Conservation (phyloP, 1,140 invertebrate species). For the Phenacoccus solenopsis region DNA sequence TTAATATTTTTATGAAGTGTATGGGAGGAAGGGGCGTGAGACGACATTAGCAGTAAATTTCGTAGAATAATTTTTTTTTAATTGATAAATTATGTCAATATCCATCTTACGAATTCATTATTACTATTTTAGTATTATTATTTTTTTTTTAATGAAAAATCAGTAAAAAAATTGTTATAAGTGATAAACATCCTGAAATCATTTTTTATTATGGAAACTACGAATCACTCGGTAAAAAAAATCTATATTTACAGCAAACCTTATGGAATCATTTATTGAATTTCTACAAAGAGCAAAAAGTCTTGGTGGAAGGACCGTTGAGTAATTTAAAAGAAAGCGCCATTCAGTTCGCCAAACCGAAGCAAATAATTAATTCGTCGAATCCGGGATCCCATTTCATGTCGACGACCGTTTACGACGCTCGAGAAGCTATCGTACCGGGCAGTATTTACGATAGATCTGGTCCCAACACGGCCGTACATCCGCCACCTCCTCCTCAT, state of each 20-base stretch:
- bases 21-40: too few relatives aligned
- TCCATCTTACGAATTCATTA: too few relatives aligned
- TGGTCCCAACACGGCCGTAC: conserved; percentile 22
- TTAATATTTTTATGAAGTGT: too few relatives aligned
- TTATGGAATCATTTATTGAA: conserved; percentile 96
- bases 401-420: conserved; percentile 89
- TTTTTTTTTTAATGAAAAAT: too few relatives aligned
- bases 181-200: too few relatives aligned
- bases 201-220: too few relatives aligned
- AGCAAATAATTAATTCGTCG: conserved; percentile 81
- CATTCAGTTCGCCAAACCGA: conserved; percentile 95
- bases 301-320: conserved; percentile 93
- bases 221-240: too few relatives aligned
- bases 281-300: conserved; percentile 96
- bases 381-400: conserved; percentile 96
- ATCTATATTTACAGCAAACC: conserved; percentile 65
- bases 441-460: conserved; percentile 62
- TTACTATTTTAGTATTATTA: too few relatives aligned
- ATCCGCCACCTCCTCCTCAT: conserved; percentile 31
- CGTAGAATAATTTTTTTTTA: too few relatives aligned
- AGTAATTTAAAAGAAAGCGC: conserved; percentile 94
- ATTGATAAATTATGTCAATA: too few relatives aligned
- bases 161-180: too few relatives aligned
- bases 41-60: too few relatives aligned
- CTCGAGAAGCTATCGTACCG: conserved; percentile 76